Percentiles rank a stretch among this genome's conserved stretches.
Conservation (phyloP, 2,888 invertebrate genomes). For the Linhomoeus sp. region DNA sequence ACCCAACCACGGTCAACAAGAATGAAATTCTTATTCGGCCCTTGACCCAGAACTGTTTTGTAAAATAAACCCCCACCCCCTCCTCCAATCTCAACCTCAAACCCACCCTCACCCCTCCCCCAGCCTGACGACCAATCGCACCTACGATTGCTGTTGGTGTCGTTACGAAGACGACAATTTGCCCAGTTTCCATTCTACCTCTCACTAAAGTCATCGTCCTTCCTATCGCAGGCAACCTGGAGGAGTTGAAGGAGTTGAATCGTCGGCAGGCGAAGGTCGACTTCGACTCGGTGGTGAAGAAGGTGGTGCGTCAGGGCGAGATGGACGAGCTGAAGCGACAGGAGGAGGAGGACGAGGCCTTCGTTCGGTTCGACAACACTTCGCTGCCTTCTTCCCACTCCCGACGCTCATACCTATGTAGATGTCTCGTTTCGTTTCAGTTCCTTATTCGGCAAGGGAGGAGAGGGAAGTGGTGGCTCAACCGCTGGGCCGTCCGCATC, state of each 20-base stretch:
- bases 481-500: too few species aligned
- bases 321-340: conserved; percentile 28
- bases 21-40: neutral
- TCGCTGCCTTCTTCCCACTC: neutral
- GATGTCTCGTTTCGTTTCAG: too few species aligned
- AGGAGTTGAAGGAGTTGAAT: conserved; percentile 83
- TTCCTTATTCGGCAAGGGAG: too few species aligned
- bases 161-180: too few species aligned
- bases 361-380: conserved; percentile 38
- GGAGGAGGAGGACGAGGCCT: conserved; percentile 56
- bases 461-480: too few species aligned
- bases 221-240: conserved; percentile 42
- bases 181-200: too few species aligned
- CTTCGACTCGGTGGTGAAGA: conserved; percentile 61
- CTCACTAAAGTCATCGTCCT: too few species aligned
- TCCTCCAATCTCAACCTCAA: neutral
- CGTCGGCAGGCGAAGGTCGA: conserved; percentile 66
- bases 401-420: too few species aligned
- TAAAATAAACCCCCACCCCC: neutral
- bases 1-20: neutral
- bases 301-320: conserved; percentile 45
- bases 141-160: too few species aligned
- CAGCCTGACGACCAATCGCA: neutral
- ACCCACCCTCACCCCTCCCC: neutral
- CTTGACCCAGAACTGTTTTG: too few species aligned